Conservation (phyloP, 2,888 invertebrate species). For the Palloptera scutellata region DNA sequence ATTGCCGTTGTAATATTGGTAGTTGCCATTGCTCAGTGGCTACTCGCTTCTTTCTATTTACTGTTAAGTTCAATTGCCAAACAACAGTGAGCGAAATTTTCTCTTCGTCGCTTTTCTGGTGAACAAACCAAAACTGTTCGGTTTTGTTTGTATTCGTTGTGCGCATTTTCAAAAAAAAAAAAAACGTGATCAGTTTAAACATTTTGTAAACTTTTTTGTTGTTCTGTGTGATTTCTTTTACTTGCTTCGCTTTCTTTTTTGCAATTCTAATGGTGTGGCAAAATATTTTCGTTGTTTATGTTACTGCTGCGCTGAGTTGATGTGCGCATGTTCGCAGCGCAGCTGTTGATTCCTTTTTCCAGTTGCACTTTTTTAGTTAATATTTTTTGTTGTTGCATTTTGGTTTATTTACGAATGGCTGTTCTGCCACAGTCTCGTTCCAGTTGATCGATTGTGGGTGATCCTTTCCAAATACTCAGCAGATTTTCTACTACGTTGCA, state of each 20-base stretch:
- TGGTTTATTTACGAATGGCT: constrained; percentile 36
- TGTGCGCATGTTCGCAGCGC: constrained; percentile 17
- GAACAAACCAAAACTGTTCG: constrained; percentile 20
- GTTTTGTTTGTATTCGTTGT: constrained; percentile 33
- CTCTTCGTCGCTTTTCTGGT: constrained; percentile 12
- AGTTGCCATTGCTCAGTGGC: constrained; percentile 39
- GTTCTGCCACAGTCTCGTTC: constrained; percentile 41
- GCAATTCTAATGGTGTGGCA: constrained; percentile 52
- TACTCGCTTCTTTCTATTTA: constrained; percentile 43
- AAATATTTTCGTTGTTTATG: constrained; percentile 18
- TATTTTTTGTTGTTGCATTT: constrained; percentile 26
- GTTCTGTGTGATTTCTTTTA: constrained; percentile 27
- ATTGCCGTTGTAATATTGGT: constrained; percentile 18
- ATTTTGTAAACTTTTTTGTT: constrained; percentile 45
- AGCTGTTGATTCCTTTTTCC: constrained; percentile 21
- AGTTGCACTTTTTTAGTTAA: constrained; percentile 22
- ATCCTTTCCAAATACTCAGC: constrained; percentile 35
- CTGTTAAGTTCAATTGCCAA: constrained; percentile 43
- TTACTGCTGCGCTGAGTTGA: not conserved
- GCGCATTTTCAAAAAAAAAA: constrained; percentile 39
- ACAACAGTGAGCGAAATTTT: constrained; percentile 12
- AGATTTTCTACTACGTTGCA: constrained; percentile 20
- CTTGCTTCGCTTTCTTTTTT: constrained; percentile 37
- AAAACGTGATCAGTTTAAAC: constrained; percentile 62
- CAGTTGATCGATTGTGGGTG: constrained; percentile 51